Evolutionary conservation across 2,888 invertebrate genomes (phyloP).

Genomic region (Heliconius aoede): DNA sequence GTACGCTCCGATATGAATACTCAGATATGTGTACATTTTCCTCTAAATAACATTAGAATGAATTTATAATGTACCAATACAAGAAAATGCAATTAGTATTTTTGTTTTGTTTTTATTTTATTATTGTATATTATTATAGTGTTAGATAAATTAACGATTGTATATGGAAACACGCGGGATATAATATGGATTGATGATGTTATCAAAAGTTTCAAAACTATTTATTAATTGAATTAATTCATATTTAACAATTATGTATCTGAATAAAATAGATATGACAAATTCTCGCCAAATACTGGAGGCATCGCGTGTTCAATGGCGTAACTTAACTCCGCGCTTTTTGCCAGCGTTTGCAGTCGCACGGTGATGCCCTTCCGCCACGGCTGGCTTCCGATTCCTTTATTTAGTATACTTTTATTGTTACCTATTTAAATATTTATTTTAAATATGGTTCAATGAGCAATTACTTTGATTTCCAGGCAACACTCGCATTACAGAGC

Average conservation of each 20-base stretch:
- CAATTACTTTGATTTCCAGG: no score
- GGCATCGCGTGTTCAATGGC: no score
- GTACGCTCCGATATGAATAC: slow-evolving; percentile 69
- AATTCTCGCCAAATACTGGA: no score
- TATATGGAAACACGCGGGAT: background rate
- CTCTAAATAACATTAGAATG: slow-evolving; percentile 31
- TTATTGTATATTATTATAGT: slow-evolving; percentile 23
- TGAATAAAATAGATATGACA: no score
- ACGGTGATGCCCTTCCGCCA: no score
- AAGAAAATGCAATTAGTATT: slow-evolving; percentile 42
- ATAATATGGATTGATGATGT: background rate
- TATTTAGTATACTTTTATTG: no score
- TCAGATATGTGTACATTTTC: slow-evolving; percentile 62
- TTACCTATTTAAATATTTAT: no score
- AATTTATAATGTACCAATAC: slow-evolving; percentile 44
- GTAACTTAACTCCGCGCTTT: no score
- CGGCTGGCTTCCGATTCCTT: no score
- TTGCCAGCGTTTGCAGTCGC: no score
- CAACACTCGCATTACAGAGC: slow-evolving; percentile 25
- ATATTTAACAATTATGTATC: background rate
- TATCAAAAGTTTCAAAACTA: background rate
- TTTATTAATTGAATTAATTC: background rate
- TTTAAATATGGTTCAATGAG: no score
- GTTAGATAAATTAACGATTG: slow-evolving; percentile 9
- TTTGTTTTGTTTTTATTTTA: slow-evolving; percentile 38